Percentiles rank a stretch among this genome's conserved stretches.
These are phyloP conservation scores for Prinia subflava DNA, from an alignment of 2,113 vertebrate species.

Conservation along the genomic window DNA sequence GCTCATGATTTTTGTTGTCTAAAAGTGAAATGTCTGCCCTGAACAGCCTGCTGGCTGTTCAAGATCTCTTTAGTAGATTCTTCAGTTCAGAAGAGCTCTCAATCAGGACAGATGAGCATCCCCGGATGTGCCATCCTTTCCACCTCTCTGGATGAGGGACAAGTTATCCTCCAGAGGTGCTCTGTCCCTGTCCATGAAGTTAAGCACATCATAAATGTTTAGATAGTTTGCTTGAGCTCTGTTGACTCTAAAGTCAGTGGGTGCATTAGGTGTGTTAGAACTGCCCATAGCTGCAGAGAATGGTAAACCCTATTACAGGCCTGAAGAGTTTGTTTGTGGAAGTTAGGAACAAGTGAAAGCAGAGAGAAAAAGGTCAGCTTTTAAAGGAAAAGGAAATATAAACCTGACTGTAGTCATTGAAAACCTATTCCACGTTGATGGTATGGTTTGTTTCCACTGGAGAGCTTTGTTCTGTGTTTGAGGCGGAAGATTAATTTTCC, in stretches of 20 bases:
- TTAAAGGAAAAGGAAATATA: not conserved
- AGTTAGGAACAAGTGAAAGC: not conserved
- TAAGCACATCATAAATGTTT: not conserved
- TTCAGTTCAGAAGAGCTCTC: not conserved
- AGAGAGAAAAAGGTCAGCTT: not conserved
- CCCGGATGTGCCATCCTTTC: not conserved
- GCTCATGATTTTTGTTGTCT: not conserved
- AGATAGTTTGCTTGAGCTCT: not conserved
- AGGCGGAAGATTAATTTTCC: constrained; percentile 64
- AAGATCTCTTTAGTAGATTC: not conserved
- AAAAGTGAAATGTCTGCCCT: not conserved
- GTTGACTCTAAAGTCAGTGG: not conserved
- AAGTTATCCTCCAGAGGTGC: rapidly evolving
- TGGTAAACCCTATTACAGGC: not conserved
- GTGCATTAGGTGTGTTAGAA: not conserved
- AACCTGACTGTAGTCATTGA: not conserved
- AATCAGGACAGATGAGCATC: not conserved
- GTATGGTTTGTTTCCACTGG: not conserved
- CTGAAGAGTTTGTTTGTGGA: not conserved
- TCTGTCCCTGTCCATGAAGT: not conserved
- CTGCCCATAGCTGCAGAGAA: not conserved
- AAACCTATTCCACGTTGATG: not conserved
- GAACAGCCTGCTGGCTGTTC: not conserved
- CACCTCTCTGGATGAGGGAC: not conserved
- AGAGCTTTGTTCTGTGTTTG: constrained; percentile 27